Evolutionary conservation across 2,797 vertebrate species (phyloP), one percentile per base, ranked within the genome.

Genomic region (Ambastaia sidthimunki): DNA sequence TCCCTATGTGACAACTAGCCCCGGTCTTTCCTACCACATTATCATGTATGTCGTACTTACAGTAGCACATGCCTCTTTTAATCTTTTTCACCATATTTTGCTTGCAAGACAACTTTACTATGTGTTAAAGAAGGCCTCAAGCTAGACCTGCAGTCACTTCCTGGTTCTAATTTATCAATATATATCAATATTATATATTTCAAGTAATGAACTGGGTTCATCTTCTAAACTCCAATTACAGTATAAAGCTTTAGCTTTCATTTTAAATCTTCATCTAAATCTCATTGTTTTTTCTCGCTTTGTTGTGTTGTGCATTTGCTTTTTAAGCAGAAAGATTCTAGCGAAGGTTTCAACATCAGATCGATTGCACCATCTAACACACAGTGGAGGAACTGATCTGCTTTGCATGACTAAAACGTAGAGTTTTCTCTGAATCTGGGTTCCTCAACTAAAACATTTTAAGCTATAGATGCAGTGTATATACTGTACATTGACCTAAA

Each of bases 331-430:
- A 19, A 25, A 2, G 25, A 79, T 82, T 78, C 70, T 71, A 74
- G 57, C 13, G 25, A 71, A 63, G 11, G 50, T 84, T 84, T 78
- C 77, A 52, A 71, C 74, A 81, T 34, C 67, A 68, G 23, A 31
- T 52, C 50, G 3, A 34, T 79, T 75, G 66, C 50, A 62, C 71
- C 76, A 79, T 54, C 25, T 7, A 18, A 2, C 7, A 34, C 12
- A 73, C 21, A 68, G 50, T 19, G 21, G 18, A 57, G 50, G 63
- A 73, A 74, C 37, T 73, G n/a, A 47, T 47, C 23, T 23, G 44
- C 15, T 34, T 25, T 34, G 5, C 2, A 25, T 13, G 21, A 60
- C 23, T 1, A 16, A 28, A 60, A 23, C 11, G 11, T 47, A 13
- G 12, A 12, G 44, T 41, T 47, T 73, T 70, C 41, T n/a, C 37